These are phyloP conservation scores for Drosophila pegasa DNA, from an alignment of 2,888 invertebrate species.

Conservation along the genomic window DNA sequence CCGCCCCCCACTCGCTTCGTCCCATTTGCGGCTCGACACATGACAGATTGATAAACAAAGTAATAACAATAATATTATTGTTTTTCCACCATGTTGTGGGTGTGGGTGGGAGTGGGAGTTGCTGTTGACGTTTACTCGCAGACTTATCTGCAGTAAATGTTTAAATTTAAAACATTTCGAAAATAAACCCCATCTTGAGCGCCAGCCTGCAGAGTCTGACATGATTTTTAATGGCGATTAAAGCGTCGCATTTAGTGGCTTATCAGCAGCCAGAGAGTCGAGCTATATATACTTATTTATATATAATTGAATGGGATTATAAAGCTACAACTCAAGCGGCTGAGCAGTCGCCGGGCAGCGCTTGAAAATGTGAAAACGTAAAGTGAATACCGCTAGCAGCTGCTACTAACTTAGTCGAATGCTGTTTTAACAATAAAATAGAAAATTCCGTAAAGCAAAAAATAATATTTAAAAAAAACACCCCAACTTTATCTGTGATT, in stretches of 20 bases:
- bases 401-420: constrained; percentile 49
- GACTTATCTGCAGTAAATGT: constrained; percentile 57
- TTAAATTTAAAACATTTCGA: constrained; percentile 43
- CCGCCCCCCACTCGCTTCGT: constrained; percentile 1
- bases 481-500: constrained; percentile 68
- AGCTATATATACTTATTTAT: not conserved
- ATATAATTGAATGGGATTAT: constrained; percentile 9
- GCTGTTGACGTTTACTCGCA: constrained; percentile 53
- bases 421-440: constrained; percentile 14
- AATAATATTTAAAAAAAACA: constrained; percentile 23
- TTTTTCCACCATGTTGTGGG: constrained; percentile 60
- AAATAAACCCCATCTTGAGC: constrained; percentile 44
- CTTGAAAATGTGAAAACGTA: constrained; percentile 81
- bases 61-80: constrained; percentile 70
- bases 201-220: constrained; percentile 34
- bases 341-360: constrained; percentile 65
- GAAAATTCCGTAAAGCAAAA: constrained; percentile 9
- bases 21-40: constrained; percentile 35
- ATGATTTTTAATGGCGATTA: constrained; percentile 56
- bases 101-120: constrained; percentile 55
- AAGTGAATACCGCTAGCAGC: constrained; percentile 41
- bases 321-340: not conserved
- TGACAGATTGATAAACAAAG: constrained; percentile 60
- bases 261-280: constrained; percentile 37
- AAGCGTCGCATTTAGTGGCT: constrained; percentile 25